These are phyloP conservation scores for Calliphora vicina DNA, from an alignment of 1,140 invertebrate species.

Conservation along the genomic window DNA sequence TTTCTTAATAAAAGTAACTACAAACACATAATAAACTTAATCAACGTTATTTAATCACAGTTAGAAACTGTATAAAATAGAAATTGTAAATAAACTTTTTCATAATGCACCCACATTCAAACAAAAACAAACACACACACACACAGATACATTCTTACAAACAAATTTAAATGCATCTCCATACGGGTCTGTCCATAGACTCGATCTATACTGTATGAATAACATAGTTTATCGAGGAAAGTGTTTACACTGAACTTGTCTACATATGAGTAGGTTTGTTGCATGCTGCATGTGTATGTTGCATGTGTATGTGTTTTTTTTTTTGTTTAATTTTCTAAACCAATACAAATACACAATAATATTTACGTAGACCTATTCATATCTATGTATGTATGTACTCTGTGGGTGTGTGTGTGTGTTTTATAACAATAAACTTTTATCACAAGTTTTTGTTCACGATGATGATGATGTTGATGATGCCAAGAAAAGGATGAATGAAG, in stretches of 20 bases:
- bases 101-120: not conserved
- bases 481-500: not conserved
- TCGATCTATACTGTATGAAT: too few relatives aligned
- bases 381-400: too few relatives aligned
- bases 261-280: too few relatives aligned
- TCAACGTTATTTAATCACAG: constrained; percentile 41
- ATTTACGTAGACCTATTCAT: too few relatives aligned
- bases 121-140: not conserved
- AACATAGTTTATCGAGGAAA: too few relatives aligned
- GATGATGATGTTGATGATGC: not conserved
- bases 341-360: too few relatives aligned
- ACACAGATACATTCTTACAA: not conserved
- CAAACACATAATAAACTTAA: constrained; percentile 32
- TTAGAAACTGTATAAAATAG: constrained; percentile 17
- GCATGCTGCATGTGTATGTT: too few relatives aligned
- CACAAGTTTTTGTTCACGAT: not conserved
- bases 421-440: not conserved
- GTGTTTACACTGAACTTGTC: too few relatives aligned
- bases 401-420: not conserved
- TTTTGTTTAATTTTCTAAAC: too few relatives aligned
- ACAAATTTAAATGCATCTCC: too few relatives aligned
- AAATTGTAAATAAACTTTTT: not conserved
- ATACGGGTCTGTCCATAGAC: too few relatives aligned
- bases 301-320: too few relatives aligned
- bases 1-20: not conserved